Conservation (phyloP, 2,888 invertebrate species). For the Eristalis tenax region DNA sequence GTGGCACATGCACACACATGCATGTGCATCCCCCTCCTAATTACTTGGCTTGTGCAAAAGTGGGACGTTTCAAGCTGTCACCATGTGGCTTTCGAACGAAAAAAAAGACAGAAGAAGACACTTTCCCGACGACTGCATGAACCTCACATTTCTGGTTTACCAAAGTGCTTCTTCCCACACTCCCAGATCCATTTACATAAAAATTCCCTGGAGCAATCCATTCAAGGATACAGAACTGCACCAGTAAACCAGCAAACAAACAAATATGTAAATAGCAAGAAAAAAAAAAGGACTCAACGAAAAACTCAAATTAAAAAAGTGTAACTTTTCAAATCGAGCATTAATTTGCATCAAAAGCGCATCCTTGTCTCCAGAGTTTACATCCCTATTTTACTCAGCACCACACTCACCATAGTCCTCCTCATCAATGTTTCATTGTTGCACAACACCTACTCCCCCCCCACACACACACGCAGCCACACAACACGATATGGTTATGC, state of each 20-base stretch:
- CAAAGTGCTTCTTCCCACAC: background rate
- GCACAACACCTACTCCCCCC: background rate
- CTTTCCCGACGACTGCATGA: background rate
- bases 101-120: background rate
- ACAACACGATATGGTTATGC: background rate
- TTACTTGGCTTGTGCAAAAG: background rate
- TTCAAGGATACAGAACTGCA: background rate
- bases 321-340: conserved; percentile 21
- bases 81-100: background rate
- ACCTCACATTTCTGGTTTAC: background rate
- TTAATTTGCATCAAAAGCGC: conserved; percentile 11
- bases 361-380: conserved; percentile 23
- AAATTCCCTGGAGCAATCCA: background rate
- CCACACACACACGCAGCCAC: background rate
- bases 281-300: background rate
- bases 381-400: background rate
- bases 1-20: background rate
- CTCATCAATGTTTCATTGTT: conserved; percentile 19
- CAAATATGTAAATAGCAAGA: background rate
- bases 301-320: conserved; percentile 5
- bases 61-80: background rate
- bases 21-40: background rate
- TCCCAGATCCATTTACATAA: background rate
- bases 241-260: background rate
- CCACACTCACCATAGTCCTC: background rate